Evolutionary conservation across 92 coral and sea anemone genomes (phyloP), one percentile per base, ranked within the genome.

Genomic region (Pocillopora grandis): DNA sequence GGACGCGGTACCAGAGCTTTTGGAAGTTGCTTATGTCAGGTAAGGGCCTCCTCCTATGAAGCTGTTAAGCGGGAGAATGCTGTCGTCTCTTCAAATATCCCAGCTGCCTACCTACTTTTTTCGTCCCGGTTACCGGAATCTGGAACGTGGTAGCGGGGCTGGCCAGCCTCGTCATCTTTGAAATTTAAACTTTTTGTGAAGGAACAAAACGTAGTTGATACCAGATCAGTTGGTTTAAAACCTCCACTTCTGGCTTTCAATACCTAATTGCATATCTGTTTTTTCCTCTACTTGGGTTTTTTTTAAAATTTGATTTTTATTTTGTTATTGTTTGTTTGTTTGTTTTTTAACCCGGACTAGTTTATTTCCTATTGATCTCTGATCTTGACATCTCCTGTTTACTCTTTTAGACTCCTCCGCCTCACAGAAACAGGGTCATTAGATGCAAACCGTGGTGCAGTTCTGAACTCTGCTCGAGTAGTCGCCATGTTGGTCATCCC

Each of bases 1-100:
- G 63, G 98, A 96, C 83, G 64, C 78, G 42, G 56, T 92, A 1
- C 98, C 98, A 17, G 98, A 96, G 55, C 93, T 96, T 69, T 80
- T 87, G 75, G 93, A 92, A 78, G 92, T 88, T 80, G 86, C 89
- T 5, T 69, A 84, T 68, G 88, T 96, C 85, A 91, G 92, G 98
- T 89, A 55, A 61, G 93, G 62, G 21, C 63, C 56, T 9, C 66
- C 17, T 31, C 69, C 18, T 12, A 49, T 42, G 17, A 15, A 12
- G 3, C 62, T 12, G 16, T 59, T 59, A 59, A 49, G 58, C 18
- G 52, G 52, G 52, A 3, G 52, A 3, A 42, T 42, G 52, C 52
- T 42, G 52, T 42, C 52, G 8, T 42, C 52, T 42, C 5, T 42
- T 7, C 52, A 42, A 42, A 3, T 42, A 42, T 42, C 52, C 52